Evolutionary conservation across 2,797 vertebrate genomes (phyloP).

Genomic region (Coregonus ussuriensis): DNA sequence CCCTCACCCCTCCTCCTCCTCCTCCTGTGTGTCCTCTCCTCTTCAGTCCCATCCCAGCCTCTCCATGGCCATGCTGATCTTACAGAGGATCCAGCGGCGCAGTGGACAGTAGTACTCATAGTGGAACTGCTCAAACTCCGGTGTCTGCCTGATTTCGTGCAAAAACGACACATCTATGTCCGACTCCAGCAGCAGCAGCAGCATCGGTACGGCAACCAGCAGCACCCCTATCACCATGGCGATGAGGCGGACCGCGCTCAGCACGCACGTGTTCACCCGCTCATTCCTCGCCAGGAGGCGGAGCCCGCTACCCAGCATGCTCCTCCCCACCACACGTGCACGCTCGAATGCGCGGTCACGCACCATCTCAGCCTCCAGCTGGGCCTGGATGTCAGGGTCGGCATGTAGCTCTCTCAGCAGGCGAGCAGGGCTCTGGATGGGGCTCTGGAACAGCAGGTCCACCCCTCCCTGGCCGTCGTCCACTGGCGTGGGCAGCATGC

Average conservation of each 20-base stretch:
- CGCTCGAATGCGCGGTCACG: slow-evolving; percentile 85
- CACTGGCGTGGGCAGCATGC: slow-evolving; percentile 88
- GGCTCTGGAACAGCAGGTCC: slow-evolving; percentile 87
- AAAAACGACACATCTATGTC: slow-evolving; percentile 96
- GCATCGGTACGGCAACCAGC: slow-evolving; percentile 88
- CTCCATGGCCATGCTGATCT: slow-evolving; percentile 84
- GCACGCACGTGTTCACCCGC: slow-evolving; percentile 85
- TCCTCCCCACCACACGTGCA: slow-evolving; percentile 76
- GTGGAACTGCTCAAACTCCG: slow-evolving; percentile 97
- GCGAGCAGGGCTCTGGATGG: slow-evolving; percentile 82
- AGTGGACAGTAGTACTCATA: slow-evolving; percentile 95
- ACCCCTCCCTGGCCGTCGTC: slow-evolving; percentile 83
- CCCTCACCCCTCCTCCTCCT: slow-evolving; percentile 5
- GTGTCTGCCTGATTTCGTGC: slow-evolving; percentile 94
- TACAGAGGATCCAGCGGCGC: slow-evolving; percentile 91
- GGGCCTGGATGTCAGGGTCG: slow-evolving; percentile 89
- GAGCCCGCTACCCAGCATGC: slow-evolving; percentile 79
- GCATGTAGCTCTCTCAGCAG: slow-evolving; percentile 87
- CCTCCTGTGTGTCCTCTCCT: slow-evolving; percentile 57
- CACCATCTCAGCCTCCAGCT: slow-evolving; percentile 86
- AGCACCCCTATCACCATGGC: slow-evolving; percentile 87
- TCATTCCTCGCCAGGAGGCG: slow-evolving; percentile 84
- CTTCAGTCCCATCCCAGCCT: slow-evolving; percentile 86
- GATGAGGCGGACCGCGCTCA: slow-evolving; percentile 87
- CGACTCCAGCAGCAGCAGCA: slow-evolving; percentile 94